Conservation (phyloP, 2,797 vertebrate genomes). For the Melopsittacus undulatus region DNA sequence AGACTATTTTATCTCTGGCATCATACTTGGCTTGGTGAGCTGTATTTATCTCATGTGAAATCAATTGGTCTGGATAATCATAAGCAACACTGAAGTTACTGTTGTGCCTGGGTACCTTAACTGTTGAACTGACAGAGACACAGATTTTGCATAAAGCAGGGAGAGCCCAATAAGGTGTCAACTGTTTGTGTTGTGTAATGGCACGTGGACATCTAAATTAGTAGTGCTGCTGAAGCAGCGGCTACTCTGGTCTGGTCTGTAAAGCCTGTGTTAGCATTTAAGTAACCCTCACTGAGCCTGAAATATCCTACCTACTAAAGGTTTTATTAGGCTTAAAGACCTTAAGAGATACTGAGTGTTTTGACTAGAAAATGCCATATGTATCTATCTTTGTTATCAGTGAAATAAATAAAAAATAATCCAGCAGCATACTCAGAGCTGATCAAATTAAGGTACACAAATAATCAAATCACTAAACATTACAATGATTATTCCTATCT, state of each 20-base stretch:
- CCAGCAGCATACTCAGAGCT: neutral
- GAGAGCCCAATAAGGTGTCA: neutral
- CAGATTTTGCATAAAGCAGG: neutral
- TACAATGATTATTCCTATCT: neutral
- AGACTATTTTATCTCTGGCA: neutral
- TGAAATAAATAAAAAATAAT: neutral
- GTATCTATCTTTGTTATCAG: neutral
- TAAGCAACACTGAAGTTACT: neutral
- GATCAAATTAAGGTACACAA: neutral
- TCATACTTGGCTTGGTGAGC: neutral
- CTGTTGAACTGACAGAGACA: neutral
- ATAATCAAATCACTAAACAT: neutral
- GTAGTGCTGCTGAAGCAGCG: rapidly evolving
- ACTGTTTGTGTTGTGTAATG: neutral
- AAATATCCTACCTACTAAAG: neutral
- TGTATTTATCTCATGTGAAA: neutral
- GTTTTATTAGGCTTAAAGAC: neutral
- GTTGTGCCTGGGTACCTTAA: neutral
- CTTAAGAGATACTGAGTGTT: neutral
- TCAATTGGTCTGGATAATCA: neutral
- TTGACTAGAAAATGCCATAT: neutral
- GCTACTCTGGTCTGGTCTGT: neutral
- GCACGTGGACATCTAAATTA: rapidly evolving
- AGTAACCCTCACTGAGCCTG: neutral
- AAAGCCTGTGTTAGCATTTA: neutral